A percentile compares a stretch with the other conserved stretches of the same genome.
Evolutionary conservation across 2,113 vertebrate species (phyloP).

Genomic region (Poeciliopsis occidentalis): DNA sequence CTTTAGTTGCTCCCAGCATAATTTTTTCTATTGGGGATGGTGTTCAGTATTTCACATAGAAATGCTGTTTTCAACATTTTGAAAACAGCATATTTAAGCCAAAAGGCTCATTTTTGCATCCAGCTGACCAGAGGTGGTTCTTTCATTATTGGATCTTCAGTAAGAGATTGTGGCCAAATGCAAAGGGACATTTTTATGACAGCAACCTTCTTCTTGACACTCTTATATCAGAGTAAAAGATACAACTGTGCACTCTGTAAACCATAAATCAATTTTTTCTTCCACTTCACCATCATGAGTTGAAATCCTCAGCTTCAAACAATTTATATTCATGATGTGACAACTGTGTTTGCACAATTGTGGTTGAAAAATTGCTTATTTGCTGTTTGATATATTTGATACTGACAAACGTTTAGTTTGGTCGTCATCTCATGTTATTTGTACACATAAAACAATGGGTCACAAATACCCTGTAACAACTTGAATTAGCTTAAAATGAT

Average conservation of each 20-base stretch:
- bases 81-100: no score
- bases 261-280: not conserved
- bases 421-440: not conserved
- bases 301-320: not conserved
- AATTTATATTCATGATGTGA: not conserved
- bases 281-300: not conserved
- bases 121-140: not conserved
- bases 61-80: no score
- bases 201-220: not conserved
- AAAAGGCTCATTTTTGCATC: no score
- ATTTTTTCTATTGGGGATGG: no score
- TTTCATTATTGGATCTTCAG: not conserved
- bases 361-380: not conserved
- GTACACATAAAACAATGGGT: not conserved
- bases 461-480: not conserved
- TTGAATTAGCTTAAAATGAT: not conserved
- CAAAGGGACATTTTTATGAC: not conserved
- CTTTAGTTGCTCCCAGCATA: no score
- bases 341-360: not conserved
- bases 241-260: not conserved
- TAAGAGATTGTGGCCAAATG: not conserved
- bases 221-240: not conserved
- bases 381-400: not conserved
- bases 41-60: no score
- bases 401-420: not conserved